Evolutionary conservation across 2,888 invertebrate species (phyloP).

Genomic region (Copidosoma aretas): DNA sequence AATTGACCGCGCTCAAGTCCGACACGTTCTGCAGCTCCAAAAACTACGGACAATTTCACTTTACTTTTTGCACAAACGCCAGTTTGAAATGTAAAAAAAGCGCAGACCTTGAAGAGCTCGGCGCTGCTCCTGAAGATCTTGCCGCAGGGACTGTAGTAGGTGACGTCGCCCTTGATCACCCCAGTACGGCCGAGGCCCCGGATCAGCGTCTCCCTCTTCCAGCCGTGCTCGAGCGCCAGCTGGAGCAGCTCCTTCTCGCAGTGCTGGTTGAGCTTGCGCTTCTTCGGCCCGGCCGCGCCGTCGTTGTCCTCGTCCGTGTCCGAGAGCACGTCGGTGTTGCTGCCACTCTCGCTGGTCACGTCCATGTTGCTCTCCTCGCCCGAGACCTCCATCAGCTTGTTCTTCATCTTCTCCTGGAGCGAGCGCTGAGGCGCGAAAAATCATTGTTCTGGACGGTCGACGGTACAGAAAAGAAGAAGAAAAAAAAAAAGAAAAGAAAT

Average conservation of each 20-base stretch:
- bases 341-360: conserved; percentile 61
- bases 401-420: conserved; percentile 62
- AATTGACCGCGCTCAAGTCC: conserved; percentile 83
- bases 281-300: conserved; percentile 54
- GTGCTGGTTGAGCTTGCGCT: conserved; percentile 56
- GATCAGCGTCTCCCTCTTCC: conserved; percentile 93
- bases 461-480: conserved; percentile 1
- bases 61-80: no score
- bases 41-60: conserved; percentile 48
- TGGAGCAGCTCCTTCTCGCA: conserved; percentile 59
- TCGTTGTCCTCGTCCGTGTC: conserved; percentile 62
- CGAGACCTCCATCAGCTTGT: conserved; percentile 58
- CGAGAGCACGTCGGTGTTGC: conserved; percentile 59
- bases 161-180: conserved; percentile 90
- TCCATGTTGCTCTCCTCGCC: conserved; percentile 63
- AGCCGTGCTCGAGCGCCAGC: conserved; percentile 68
- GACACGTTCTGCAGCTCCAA: conserved; percentile 60
- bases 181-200: conserved; percentile 86
- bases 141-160: conserved; percentile 78
- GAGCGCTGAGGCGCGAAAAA: conserved; percentile 54
- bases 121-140: conserved; percentile 69
- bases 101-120: conserved; percentile 66
- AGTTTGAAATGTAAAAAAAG: not conserved
- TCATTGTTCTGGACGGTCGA: not conserved
- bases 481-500: conserved; percentile 6